Base-by-base conservation (phyloP, 2,113 vertebrate species). In the Oriolus oriolus region DNA sequence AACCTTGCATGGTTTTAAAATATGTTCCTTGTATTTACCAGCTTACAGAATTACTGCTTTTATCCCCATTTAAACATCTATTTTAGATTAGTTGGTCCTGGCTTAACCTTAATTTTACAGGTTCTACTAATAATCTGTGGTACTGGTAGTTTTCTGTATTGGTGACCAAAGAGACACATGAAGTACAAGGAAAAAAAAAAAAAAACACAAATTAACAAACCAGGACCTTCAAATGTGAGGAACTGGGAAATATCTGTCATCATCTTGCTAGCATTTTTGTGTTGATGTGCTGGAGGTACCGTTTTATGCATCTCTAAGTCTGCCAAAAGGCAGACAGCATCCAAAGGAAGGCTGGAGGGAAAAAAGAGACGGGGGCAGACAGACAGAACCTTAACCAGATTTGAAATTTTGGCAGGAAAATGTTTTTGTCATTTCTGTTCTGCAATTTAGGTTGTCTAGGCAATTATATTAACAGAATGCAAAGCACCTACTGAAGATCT, bases 381-480 rank as follows among this genome's bases (percentile, higher is more conserved):
- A 42, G 12, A 92, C 87, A 95, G 84, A 93, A 84, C 37, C 61
- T 68, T 87, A 89, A 94, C 47, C 37, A 95, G 69, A 84, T 91
- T 84, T 95, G 52, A 61, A 94, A 33, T 65, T 79, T 69, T 96
- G 69, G 81, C 86, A 96, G 86, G 85, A 78, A 97, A 56, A 89
- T 71, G 15, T 49, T 84, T 97, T 96, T 93, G 42, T 86, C 89
- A 90, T 97, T 97, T 96, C 74, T 97, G 61, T 95, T 97, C 95
- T 93, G 85, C 50, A 84, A 70, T 91, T 93, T 96, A 91, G 54
- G 65, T 93, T 94, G 42, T 47, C 82, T 86, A 83, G 61, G 68
- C 88, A 97, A 97, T 95, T 96, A 76, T 73, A 87, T 82, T 90
- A 96, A 80, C 86, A 93, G 95, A 97, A 94, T 49, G 59, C 80